Evolutionary conservation across 2,888 invertebrate genomes (phyloP).

Genomic region (Ecliptopera silaceata): DNA sequence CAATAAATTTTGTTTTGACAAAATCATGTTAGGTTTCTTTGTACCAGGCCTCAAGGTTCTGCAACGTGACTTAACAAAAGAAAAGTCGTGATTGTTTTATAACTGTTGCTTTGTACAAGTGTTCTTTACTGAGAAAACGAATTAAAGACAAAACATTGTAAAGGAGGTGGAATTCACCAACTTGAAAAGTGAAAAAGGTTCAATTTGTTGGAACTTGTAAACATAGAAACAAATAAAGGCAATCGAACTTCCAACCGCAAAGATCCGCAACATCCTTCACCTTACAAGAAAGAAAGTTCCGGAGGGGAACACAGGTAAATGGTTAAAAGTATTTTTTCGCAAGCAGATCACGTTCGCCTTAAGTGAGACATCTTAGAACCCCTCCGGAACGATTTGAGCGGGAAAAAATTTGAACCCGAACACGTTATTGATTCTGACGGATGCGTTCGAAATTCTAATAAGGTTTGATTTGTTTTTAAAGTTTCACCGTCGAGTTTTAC

Average conservation of each 20-base stretch:
- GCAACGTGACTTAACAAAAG: conserved; percentile 2
- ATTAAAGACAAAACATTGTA: conserved; percentile 1
- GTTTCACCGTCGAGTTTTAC: conserved; percentile 14
- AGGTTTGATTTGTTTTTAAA: conserved; percentile 24
- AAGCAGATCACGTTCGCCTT: conserved; percentile 81
- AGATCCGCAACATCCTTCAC: conserved; percentile 68
- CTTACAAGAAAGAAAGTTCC: conserved; percentile 66
- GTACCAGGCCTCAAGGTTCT: background rate
- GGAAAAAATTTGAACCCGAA: conserved; percentile 58
- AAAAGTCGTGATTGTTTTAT: conserved; percentile 8
- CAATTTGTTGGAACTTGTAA: conserved; percentile 43
- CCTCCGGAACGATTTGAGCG: conserved; percentile 64
- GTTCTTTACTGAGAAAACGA: background rate
- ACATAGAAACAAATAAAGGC: conserved; percentile 56
- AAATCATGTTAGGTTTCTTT: background rate
- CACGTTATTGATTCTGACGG: conserved; percentile 65
- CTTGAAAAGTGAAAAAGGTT: conserved; percentile 35
- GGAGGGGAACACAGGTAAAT: conserved; percentile 58
- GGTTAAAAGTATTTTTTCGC: conserved; percentile 73
- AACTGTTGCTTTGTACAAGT: conserved; percentile 2
- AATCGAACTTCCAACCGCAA: conserved; percentile 65
- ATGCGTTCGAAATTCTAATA: conserved; percentile 38
- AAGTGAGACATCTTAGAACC: conserved; percentile 77
- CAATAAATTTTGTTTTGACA: background rate
- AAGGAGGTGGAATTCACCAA: conserved; percentile 2